A percentile compares a stretch with the other conserved stretches of the same genome.
These are phyloP conservation scores for Cremastinae sp. DNA, from an alignment of 2,888 invertebrate species.

Conservation along the genomic window DNA sequence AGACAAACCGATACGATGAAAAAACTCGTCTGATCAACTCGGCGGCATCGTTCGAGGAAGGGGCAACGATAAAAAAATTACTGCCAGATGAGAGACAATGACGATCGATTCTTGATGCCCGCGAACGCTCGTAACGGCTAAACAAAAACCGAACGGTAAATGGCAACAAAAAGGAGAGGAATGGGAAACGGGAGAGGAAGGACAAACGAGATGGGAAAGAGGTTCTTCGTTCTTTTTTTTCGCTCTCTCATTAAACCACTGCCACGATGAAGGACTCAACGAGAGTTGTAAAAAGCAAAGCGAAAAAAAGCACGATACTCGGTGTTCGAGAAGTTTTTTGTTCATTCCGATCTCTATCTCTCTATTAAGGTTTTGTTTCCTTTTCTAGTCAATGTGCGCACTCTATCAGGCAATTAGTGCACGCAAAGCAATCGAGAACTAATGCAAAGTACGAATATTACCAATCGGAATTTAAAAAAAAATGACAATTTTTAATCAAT, in stretches of 20 bases:
- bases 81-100: slow-evolving; percentile 50
- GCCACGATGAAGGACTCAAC: slow-evolving; percentile 41
- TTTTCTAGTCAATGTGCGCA: neutral
- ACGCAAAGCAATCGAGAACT: slow-evolving; percentile 7
- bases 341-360: slow-evolving; percentile 7
- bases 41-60: slow-evolving; percentile 35
- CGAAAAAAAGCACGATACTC: slow-evolving; percentile 17
- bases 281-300: slow-evolving; percentile 41
- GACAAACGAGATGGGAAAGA: no score
- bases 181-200: neutral
- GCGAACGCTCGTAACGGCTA: slow-evolving; percentile 22
- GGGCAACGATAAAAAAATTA: slow-evolving; percentile 40
- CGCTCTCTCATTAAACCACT: slow-evolving; percentile 45
- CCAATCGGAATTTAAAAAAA: slow-evolving; percentile 3
- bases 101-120: slow-evolving; percentile 40
- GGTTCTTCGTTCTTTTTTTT: slow-evolving; percentile 4
- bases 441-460: slow-evolving; percentile 7
- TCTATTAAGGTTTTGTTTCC: no score
- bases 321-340: slow-evolving; percentile 35
- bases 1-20: slow-evolving; percentile 52
- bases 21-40: slow-evolving; percentile 54
- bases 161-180: neutral
- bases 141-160: neutral
- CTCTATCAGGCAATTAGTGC: slow-evolving; percentile 18
- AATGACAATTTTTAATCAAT: neutral